These are phyloP conservation scores for Taurulus bubalis DNA, from an alignment of 2,113 vertebrate species.

Conservation along the genomic window DNA sequence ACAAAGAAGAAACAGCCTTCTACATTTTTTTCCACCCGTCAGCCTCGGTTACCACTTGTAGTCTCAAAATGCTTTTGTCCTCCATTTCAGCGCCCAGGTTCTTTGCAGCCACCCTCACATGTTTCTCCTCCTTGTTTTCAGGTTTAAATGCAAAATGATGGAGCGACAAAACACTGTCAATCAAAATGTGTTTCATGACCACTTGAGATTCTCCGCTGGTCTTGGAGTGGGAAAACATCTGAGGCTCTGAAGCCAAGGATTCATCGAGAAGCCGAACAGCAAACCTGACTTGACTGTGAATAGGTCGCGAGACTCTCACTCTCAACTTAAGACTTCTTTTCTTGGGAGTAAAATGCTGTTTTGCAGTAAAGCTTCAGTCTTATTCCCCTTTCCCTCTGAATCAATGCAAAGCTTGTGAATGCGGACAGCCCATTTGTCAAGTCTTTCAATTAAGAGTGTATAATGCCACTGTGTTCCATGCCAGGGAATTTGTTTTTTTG, in stretches of 20 bases:
- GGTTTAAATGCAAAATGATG: constrained; percentile 66
- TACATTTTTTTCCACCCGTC: background rate
- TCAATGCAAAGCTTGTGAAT: constrained; percentile 68
- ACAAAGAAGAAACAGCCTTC: constrained; percentile 12
- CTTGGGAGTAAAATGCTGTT: constrained; percentile 50
- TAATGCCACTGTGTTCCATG: constrained; percentile 53
- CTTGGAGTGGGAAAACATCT: constrained; percentile 65
- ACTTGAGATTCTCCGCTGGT: constrained; percentile 75
- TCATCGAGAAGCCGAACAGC: constrained; percentile 60
- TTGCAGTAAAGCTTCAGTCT: constrained; percentile 44
- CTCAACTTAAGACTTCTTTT: constrained; percentile 38
- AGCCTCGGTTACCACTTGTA: constrained; percentile 20
- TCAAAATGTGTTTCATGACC: constrained; percentile 76
- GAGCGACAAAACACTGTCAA: constrained; percentile 76
- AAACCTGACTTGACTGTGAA: constrained; percentile 72
- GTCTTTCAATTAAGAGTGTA: constrained; percentile 72
- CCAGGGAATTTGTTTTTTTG: constrained; percentile 56
- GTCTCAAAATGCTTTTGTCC: constrained; percentile 49
- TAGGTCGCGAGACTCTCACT: constrained; percentile 34
- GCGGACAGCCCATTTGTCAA: constrained; percentile 71
- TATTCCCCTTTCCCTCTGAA: constrained; percentile 43
- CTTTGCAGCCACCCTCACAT: constrained; percentile 51
- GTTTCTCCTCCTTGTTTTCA: constrained; percentile 58
- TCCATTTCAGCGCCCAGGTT: constrained; percentile 57
- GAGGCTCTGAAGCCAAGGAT: constrained; percentile 62